These are phyloP conservation scores for Agrochola litura DNA, from an alignment of 2,888 invertebrate species.

Conservation along the genomic window DNA sequence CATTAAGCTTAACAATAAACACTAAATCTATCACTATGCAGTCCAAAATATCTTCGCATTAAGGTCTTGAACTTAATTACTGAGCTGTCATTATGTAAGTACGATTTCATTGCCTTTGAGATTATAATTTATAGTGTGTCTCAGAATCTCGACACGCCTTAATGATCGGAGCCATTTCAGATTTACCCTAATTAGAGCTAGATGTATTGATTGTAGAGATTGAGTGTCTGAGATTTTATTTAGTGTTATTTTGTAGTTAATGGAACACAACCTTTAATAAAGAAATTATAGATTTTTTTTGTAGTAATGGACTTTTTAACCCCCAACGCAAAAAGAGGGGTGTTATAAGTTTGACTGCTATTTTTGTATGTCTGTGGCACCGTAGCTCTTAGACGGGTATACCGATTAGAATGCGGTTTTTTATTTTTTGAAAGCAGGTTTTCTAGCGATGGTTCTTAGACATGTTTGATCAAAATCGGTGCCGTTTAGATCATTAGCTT, in stretches of 20 bases:
- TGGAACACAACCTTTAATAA: neutral
- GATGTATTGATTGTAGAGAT: constrained; percentile 40
- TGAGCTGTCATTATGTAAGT: constrained; percentile 10
- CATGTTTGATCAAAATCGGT: too few relatives aligned
- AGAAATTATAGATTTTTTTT: too few relatives aligned
- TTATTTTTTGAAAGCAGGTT: too few relatives aligned
- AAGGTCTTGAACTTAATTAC: constrained; percentile 32
- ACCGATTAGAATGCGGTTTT: too few relatives aligned
- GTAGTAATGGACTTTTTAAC: too few relatives aligned
- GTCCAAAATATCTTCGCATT: constrained; percentile 28
- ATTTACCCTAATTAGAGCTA: constrained; percentile 38
- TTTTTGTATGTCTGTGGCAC: too few relatives aligned
- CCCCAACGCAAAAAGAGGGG: too few relatives aligned
- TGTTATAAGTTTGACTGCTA: too few relatives aligned
- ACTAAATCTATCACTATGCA: constrained; percentile 3
- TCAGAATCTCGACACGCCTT: constrained; percentile 38
- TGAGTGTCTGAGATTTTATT: constrained; percentile 7
- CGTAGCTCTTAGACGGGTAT: too few relatives aligned
- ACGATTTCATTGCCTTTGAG: constrained; percentile 36
- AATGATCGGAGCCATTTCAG: constrained; percentile 49
- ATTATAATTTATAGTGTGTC: constrained; percentile 44
- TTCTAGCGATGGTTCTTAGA: too few relatives aligned
- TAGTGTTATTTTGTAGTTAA: neutral
- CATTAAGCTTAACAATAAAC: constrained; percentile 8
- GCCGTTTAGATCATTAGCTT: too few relatives aligned